phyloP scores from a whole-genome alignment of 2,797 vertebrate species.

The Parauchenoglanis punctatus region DNA sequence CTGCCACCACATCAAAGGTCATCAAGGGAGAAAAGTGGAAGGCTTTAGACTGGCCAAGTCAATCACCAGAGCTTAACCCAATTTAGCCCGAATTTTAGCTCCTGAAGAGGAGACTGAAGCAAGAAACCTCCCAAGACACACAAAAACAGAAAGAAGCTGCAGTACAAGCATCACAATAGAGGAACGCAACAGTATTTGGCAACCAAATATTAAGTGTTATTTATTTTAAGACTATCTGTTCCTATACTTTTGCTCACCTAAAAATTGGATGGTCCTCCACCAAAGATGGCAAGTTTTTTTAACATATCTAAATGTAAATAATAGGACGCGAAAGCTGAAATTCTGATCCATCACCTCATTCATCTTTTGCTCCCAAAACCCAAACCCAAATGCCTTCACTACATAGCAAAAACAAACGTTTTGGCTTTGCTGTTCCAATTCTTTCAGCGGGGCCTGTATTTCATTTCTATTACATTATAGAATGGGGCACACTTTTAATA shows the following conservation, averaged over 20 bases:
- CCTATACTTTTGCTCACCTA: background rate
- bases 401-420: background rate
- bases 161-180: background rate
- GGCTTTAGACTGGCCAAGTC: constrained; percentile 1
- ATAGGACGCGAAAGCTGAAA: background rate
- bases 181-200: background rate
- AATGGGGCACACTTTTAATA: background rate
- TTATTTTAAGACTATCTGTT: background rate
- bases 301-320: background rate
- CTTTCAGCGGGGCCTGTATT: background rate
- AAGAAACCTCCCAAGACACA: background rate
- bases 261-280: background rate
- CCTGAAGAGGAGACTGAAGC: background rate
- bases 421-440: background rate
- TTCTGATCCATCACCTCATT: background rate
- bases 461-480: background rate
- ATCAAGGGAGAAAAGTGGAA: background rate
- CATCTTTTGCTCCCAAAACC: background rate
- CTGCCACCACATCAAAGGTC: background rate
- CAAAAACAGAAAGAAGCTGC: background rate
- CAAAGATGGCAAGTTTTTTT: background rate
- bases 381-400: background rate
- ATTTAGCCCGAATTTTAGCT: background rate
- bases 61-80: background rate
- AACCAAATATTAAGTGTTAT: background rate